Base-by-base conservation (phyloP, 2,797 vertebrate species). In the Chloroceryle amazona region DNA sequence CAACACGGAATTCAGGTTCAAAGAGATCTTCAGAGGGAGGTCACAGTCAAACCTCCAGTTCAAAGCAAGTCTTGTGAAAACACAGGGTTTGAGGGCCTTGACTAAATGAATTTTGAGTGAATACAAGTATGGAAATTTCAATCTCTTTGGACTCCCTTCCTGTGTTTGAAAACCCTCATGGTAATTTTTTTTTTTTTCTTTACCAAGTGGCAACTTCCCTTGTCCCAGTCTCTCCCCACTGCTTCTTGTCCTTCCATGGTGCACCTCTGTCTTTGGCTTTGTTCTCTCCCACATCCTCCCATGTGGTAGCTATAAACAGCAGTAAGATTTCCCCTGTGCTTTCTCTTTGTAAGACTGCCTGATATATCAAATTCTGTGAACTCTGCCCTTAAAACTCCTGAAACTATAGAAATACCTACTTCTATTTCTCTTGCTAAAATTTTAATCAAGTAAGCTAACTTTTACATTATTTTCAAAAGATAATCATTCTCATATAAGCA, bases 401-500 rank as follows among this genome's bases (percentile, higher is more conserved):
- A 73, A 80, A 58, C 9, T n/a, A 3, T 25, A 37, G 0, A 5
- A 73, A 42, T 35, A 52, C 7, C 25, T 66, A 41, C 31, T 87
- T 28, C 11, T 35, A 10, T 19, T 68, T 76, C 14, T 65, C 33
- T 51, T 71, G 57, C 23, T 78, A 66, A 42, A 62, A 47, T 66
- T 44, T 81, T 54, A 19, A 93, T 46, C 16, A 81, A 67, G 29
- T 35, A 33, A 75, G 55, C 22, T 39, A 37, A 41, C 33, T 80
- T 83, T 65, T 44, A 39, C n/a, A 72, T 67, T 86, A 57, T 74
- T 90, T 93, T 73, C 37, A 18, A 39, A 78, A 76, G 10, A 29
- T 33, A 47, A 33, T 42, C 51, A 28, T 14, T 75, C 19, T 81
- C 6, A n/a, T 21, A 39, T 20, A 68, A 79, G 41, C 66, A 90